Evolutionary conservation across 2,888 invertebrate species (phyloP).

Genomic region (Drosophila buzzatii): DNA sequence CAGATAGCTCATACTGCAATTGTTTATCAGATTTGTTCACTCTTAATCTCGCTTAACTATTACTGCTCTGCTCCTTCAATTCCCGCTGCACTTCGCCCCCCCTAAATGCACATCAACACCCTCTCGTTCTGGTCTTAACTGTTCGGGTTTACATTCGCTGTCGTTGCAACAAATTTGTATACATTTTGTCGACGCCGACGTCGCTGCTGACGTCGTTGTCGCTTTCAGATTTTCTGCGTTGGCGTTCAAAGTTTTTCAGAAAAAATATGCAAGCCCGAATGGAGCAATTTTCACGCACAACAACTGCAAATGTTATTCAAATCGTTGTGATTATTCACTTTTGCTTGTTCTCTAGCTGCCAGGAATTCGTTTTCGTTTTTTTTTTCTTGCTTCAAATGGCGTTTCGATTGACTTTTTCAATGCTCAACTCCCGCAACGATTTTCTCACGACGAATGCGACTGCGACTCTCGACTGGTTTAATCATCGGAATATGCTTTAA

Average conservation of each 20-base stretch:
- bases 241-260: constrained; percentile 19
- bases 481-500: constrained; percentile 75
- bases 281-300: constrained; percentile 5
- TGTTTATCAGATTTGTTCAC: neutral
- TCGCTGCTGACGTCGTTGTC: constrained; percentile 37
- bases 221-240: constrained; percentile 30
- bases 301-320: constrained; percentile 4
- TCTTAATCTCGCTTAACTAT: neutral
- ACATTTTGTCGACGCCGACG: constrained; percentile 60
- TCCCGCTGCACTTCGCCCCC: neutral
- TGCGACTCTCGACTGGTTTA: constrained; percentile 71
- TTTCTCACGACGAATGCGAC: constrained; percentile 47
- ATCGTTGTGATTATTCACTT: constrained; percentile 7
- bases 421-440: constrained; percentile 38
- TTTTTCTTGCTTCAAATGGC: constrained; percentile 11
- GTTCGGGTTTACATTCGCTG: constrained; percentile 32
- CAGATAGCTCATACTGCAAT: constrained; percentile 48
- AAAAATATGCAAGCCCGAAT: neutral
- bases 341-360: neutral
- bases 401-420: constrained; percentile 31
- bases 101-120: neutral
- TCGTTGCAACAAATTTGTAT: constrained; percentile 51
- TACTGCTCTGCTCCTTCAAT: neutral
- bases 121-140: constrained; percentile 12
- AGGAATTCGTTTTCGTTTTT: neutral